phyloP scores from a whole-genome alignment of 1,140 invertebrate genomes.

The Papilio aristodemus region DNA sequence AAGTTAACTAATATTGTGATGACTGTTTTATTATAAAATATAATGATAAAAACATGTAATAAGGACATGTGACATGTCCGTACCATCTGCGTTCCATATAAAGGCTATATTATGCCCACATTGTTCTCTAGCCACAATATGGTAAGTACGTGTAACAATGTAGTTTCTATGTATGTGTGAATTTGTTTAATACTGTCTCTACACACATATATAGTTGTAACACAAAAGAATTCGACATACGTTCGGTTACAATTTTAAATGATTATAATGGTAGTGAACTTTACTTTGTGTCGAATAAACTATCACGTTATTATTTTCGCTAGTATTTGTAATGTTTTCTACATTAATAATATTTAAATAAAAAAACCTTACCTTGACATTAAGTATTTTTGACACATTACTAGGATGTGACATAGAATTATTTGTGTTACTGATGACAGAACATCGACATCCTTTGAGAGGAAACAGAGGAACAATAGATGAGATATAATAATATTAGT shows the following conservation, averaged over 20 bases:
- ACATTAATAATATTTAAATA: no score
- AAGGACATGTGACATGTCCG: background rate
- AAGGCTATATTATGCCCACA: conserved; percentile 33
- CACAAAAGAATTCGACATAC: conserved; percentile 31
- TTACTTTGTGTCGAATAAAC: conserved; percentile 12
- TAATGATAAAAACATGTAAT: conserved; percentile 7
- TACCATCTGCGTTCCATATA: conserved; percentile 30
- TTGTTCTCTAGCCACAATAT: conserved; percentile 34
- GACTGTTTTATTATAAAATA: background rate
- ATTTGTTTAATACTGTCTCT: background rate
- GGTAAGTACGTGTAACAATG: conserved; percentile 34
- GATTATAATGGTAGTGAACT: conserved; percentile 20
- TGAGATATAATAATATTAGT: no score
- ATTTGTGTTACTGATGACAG: no score
- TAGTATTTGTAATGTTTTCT: background rate
- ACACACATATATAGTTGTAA: background rate
- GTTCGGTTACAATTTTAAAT: conserved; percentile 30
- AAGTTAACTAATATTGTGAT: background rate
- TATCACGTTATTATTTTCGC: background rate
- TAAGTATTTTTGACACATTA: no score
- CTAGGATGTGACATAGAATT: no score
- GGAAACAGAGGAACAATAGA: no score
- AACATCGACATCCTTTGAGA: no score
- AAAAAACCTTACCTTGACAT: no score
- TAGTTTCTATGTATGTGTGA: conserved; percentile 24